A percentile compares a stretch with the other conserved stretches of the same genome.
Evolutionary conservation across 2,888 invertebrate genomes (phyloP).

Genomic region (Pseudolycoriella hygida): DNA sequence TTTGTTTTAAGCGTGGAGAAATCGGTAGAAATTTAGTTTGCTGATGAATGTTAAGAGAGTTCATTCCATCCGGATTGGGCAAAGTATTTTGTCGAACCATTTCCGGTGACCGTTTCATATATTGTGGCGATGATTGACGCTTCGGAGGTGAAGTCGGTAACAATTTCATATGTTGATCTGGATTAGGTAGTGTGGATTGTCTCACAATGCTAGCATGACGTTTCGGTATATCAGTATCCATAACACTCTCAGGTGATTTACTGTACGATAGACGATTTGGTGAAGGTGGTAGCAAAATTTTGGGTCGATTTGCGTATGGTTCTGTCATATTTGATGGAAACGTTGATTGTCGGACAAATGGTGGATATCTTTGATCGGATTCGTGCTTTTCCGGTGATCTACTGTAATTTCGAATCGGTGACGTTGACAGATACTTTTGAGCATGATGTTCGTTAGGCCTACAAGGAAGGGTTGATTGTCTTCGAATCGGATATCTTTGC

Average conservation of each 20-base stretch:
- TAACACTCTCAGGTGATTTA: conserved; percentile 10
- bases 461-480: conserved; percentile 27
- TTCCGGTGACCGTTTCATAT: conserved; percentile 24
- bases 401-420: conserved; percentile 24
- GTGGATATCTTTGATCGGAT: conserved; percentile 19
- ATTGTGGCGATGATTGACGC: conserved; percentile 25
- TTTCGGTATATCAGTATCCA: conserved; percentile 16
- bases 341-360: conserved; percentile 25
- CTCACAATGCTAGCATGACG: conserved; percentile 19
- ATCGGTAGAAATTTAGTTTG: conserved; percentile 24
- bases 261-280: conserved; percentile 16
- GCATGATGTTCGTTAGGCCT: conserved; percentile 13
- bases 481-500: conserved; percentile 17
- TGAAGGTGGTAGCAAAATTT: conserved; percentile 21
- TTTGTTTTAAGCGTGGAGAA: conserved; percentile 25
- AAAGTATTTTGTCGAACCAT: conserved; percentile 26
- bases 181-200: conserved; percentile 26
- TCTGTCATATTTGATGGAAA: conserved; percentile 19
- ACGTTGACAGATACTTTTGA: conserved; percentile 25
- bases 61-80: conserved; percentile 23
- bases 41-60: conserved; percentile 22
- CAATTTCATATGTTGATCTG: conserved; percentile 26
- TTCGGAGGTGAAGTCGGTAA: conserved; percentile 28
- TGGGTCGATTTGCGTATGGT: conserved; percentile 12
- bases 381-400: conserved; percentile 26